Evolutionary conservation across 2,888 invertebrate species (phyloP), one percentile per base, ranked within the genome.

Genomic region (Aquatica leii): DNA sequence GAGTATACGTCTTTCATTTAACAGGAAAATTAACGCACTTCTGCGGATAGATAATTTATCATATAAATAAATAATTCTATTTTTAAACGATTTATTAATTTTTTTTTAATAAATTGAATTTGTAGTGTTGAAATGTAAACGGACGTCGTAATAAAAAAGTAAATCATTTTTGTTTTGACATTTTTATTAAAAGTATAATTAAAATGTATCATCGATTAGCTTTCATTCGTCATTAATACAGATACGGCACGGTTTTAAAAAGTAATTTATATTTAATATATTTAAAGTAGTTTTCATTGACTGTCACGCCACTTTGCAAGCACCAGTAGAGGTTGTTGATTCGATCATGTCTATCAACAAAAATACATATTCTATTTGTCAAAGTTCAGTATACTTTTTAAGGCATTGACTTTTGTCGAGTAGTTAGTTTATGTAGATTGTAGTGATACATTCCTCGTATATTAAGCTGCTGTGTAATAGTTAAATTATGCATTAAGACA

Each of bases 321-420:
- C 17, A 46, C 11, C 18, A 46, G 18, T 46, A 46, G 17, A 46
- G 24, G 57, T 41, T 55, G 43, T 59, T 59, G 40, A 52, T 59
- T 34, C 52, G 41, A 35, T 50, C 20, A 54, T 35, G 40, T 21
- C 54, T 35, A 53, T 11, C 50, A 63, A 61, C 34, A 55, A 56
- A 55, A 55, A 54, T 50, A 49, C 50, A 59, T 55, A 54, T 63
- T 46, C 21, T 49, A 48, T 49, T 63, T 63, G 54, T 58, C 63
- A 63, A 63, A 63, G 63, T 63, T 63, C 63, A 63, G 49, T 41
- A 48, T 31, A 34, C 53, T 59, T 53, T 24, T 41, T 34, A 34
- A 63, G 63, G 59, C 63, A 63, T 53, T 63, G 63, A 63, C 63
- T 63, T 63, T 41, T 63, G 41, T 52, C 50, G 50, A 49, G 49